A percentile compares a stretch with the other conserved stretches of the same genome.
Conservation (phyloP, 2,113 vertebrate genomes). For the Channa maculata region DNA sequence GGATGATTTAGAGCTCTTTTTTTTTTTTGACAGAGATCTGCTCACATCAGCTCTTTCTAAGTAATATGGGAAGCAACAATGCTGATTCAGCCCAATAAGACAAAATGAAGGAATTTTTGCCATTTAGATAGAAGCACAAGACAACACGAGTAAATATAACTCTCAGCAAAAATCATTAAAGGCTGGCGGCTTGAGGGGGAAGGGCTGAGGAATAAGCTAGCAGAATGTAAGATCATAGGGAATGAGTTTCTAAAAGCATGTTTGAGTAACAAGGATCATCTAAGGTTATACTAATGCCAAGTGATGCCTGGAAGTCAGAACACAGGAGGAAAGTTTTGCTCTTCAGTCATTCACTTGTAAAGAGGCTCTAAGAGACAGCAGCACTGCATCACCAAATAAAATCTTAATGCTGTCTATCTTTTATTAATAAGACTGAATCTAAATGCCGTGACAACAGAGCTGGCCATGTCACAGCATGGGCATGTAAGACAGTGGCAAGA, state of each 20-base stretch:
- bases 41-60: conserved; percentile 71
- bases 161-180: conserved; percentile 74
- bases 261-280: conserved; percentile 64
- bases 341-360: conserved; percentile 67
- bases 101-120: conserved; percentile 51
- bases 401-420: conserved; percentile 75
- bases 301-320: conserved; percentile 73
- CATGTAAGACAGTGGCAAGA: conserved; percentile 43
- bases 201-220: conserved; percentile 41
- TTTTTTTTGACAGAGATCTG: conserved; percentile 51
- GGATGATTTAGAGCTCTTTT: conserved; percentile 45
- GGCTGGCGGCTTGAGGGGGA: conserved; percentile 40
- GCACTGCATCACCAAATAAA: conserved; percentile 72
- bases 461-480: conserved; percentile 64
- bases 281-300: conserved; percentile 71
- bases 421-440: conserved; percentile 80
- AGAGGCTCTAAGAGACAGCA: conserved; percentile 66
- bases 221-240: conserved; percentile 73
- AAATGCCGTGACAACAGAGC: conserved; percentile 71
- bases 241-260: conserved; percentile 69
- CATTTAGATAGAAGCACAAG: conserved; percentile 66
- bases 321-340: conserved; percentile 68
- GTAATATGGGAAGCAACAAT: conserved; percentile 50
- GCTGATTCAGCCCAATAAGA: conserved; percentile 67
- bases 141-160: conserved; percentile 72